Base-by-base conservation (phyloP, 1,140 invertebrate species). In the Dryas iulia region DNA sequence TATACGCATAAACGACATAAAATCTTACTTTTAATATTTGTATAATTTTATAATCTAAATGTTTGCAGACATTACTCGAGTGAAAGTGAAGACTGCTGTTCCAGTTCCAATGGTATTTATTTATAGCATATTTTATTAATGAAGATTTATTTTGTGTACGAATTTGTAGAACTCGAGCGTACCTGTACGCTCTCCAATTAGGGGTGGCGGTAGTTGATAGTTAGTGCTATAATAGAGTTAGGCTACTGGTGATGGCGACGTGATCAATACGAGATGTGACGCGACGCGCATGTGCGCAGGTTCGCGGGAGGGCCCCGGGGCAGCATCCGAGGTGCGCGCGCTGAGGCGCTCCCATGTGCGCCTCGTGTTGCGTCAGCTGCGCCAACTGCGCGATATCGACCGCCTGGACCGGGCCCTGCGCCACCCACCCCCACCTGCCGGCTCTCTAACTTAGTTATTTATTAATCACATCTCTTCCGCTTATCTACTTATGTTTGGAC, bases 281-380 rank as follows among this genome's bases (percentile, higher is more conserved):
- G 18, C 14, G 21, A 18, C 21, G 39, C 39, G 39, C 39, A 35
- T 35, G 33, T 35, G n/a, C 14, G 33, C 12, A 21, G 39, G 8
- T 47, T 18, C 18, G 14, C 12, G 35, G 7, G 35, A 25, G 67
- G 71, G 58, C 25, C 77, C 72, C 72, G 30, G 25, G 6, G 52
- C 33, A 25, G 57, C 73, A 10, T 78, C 77, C 10, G 72, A 78
- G 26, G 73, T 81, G 56, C 77, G 81, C n/a, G 78, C 79, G n/a
- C 73, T 86, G 31, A 77, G 82, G 10, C 72, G 81, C 56, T 79
- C 82, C 3, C 83, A 84, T 62, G 73, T 84, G 28, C 81, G 81
- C 0, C 76, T 84, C 12, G 76, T 84, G 47, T 62, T 82, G 66
- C 79, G 81, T 1, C 81, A 86, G 56, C 66, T 82, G 10, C 64